Evolutionary conservation across 1,140 invertebrate genomes (phyloP), one percentile per base, ranked within the genome.

Genomic region (Brachionus asplanchnoidis): DNA sequence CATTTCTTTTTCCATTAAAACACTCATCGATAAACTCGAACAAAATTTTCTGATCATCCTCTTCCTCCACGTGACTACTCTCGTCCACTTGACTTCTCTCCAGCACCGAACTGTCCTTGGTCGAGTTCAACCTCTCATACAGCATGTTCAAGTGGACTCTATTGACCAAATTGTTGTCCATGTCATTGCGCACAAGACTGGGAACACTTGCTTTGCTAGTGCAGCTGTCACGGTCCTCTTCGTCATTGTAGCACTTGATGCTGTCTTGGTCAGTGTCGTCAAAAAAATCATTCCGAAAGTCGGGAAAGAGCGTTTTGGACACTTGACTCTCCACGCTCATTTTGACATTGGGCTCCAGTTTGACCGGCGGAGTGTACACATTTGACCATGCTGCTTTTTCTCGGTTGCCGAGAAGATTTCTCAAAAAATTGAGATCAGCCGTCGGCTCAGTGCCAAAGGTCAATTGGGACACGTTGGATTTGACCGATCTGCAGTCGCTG

Each of bases 41-140:
- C 42, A 53, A 44, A 42, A 53, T 73, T 84, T 84, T 68, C 66
- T 84, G 42, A 66, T 84, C 82, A 4, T 84, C 82, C 42, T 84
- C 82, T 28, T 84, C 66, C 12, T 68, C 80, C 26, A 17, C 60
- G n/a, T 42, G 32, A 44, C 32, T 75, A n/a, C 6, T 40, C 6
- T 75, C 44, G 3, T 50, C 26, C 0, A 77, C 40, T 46, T 77
- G 40, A n/a, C 8, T 50, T 32, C 42, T 46, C 17, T 77, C 73
- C 20, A 77, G 26, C 12, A 77, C 7, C 42, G 40, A 50, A 28
- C 73, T 50, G 26, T 77, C 73, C 26, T 77, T 46, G 42, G 44
- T 77, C 44, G 73, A 50, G 20, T 77, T 77, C 12, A 77, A 26
- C 26, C 14, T 77, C 17, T 77, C 42, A 1, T 50, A 77, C 8